Conservation (phyloP, 2,797 vertebrate genomes). For the Semotilus atromaculatus region DNA sequence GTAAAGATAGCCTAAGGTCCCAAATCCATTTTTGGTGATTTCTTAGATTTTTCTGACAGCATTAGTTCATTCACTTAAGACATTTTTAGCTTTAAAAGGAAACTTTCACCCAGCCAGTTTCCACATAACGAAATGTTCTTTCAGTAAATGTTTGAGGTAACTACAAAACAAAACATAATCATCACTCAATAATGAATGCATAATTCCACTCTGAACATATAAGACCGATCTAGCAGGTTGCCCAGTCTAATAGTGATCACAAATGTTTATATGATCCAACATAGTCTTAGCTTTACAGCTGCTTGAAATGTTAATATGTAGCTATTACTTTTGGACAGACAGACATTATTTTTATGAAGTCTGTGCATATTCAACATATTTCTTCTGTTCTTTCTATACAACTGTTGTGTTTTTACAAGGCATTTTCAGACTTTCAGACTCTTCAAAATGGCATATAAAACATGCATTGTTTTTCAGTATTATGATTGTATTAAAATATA, state of each 20-base stretch:
- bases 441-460: background rate
- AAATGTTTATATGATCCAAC: background rate
- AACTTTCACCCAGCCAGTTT: background rate
- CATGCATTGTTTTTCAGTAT: background rate
- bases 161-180: conserved; percentile 4
- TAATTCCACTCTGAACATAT: background rate
- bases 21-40: conserved; percentile 6
- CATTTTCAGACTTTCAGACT: background rate
- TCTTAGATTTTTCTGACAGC: background rate
- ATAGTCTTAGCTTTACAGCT: conserved; percentile 8
- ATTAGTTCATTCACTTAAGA: background rate
- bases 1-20: background rate
- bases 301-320: background rate
- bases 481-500: background rate
- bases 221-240: background rate
- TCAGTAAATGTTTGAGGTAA: background rate
- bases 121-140: background rate
- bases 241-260: background rate
- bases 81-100: conserved; percentile 23
- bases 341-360: background rate
- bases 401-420: background rate
- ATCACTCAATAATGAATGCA: background rate
- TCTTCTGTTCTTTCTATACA: background rate
- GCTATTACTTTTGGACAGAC: background rate
- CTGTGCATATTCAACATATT: background rate